A percentile compares a stretch with the other conserved stretches of the same genome.
Evolutionary conservation across 1,140 invertebrate genomes (phyloP).

Genomic region (Danaus plexippus): DNA sequence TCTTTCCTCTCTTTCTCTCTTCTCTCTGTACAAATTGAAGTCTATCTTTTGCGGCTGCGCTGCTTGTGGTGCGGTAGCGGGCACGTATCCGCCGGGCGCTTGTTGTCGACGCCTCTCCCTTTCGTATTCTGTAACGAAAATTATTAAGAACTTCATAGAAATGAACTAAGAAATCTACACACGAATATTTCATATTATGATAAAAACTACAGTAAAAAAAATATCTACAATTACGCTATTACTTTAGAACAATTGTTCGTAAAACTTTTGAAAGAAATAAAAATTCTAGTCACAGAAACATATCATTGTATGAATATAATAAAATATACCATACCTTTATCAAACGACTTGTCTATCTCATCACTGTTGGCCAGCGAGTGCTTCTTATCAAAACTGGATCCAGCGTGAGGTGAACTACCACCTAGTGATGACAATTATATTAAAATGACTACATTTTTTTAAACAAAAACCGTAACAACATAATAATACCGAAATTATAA

Average conservation of each 20-base stretch:
- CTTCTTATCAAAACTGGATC: constrained; percentile 49
- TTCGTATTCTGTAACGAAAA: constrained; percentile 46
- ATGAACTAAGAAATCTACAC: background rate
- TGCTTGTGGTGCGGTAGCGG: constrained; percentile 34
- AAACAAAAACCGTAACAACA: background rate
- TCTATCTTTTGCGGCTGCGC: constrained; percentile 61
- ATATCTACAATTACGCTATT: too few relatives aligned
- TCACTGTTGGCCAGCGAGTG: constrained; percentile 40
- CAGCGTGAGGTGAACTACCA: constrained; percentile 45
- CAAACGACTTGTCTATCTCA: constrained; percentile 62
- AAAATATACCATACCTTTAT: constrained; percentile 43
- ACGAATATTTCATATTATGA: too few relatives aligned
- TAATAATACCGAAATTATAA: too few relatives aligned
- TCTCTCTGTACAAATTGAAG: constrained; percentile 63
- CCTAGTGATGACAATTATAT: constrained; percentile 21
- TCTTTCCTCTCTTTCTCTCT: constrained; percentile 58
- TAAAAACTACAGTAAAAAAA: too few relatives aligned
- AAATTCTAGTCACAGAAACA: too few relatives aligned
- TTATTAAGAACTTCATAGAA: background rate
- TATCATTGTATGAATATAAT: background rate
- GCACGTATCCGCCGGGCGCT: constrained; percentile 54
- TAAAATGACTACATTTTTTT: background rate
- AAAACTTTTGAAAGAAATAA: too few relatives aligned
- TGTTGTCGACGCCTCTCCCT: constrained; percentile 52
- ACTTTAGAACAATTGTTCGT: too few relatives aligned